A percentile compares a stretch with the other conserved stretches of the same genome.
Evolutionary conservation across 2,888 invertebrate genomes (phyloP).

Genomic region (Tinea pellionella): DNA sequence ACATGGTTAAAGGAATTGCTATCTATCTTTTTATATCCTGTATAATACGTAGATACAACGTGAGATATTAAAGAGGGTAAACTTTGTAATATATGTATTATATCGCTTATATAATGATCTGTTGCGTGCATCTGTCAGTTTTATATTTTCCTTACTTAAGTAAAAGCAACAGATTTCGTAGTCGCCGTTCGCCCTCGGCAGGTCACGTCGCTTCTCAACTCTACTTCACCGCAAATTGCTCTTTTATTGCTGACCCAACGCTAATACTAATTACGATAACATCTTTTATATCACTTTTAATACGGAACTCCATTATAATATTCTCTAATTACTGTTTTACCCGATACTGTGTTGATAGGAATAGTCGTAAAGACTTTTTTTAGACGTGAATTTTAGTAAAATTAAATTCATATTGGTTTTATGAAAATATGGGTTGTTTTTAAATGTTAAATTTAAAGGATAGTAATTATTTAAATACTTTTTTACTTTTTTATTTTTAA

Average conservation of each 20-base stretch:
- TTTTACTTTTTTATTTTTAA: too few species aligned
- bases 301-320: conserved; percentile 10
- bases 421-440: too few species aligned
- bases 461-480: too few species aligned
- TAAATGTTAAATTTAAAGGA: too few species aligned
- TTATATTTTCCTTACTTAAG: not conserved
- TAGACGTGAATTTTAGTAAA: not conserved
- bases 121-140: too few species aligned
- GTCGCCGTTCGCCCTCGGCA: not conserved
- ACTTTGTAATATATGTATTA: too few species aligned
- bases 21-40: too few species aligned
- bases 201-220: conserved; percentile 9
- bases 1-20: too few species aligned
- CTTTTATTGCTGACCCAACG: conserved; percentile 20
- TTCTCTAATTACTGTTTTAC: conserved; percentile 17
- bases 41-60: too few species aligned
- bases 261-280: conserved; percentile 22
- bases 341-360: conserved; percentile 16
- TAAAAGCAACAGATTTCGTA: not conserved
- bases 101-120: too few species aligned
- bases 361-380: not conserved
- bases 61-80: too few species aligned
- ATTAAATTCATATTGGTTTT: not conserved
- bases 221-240: conserved; percentile 20
- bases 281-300: conserved; percentile 5